Percentiles rank a stretch among this genome's conserved stretches.
phyloP scores from a whole-genome alignment of 2,797 vertebrate species.

The Carcharodon carcharias region DNA sequence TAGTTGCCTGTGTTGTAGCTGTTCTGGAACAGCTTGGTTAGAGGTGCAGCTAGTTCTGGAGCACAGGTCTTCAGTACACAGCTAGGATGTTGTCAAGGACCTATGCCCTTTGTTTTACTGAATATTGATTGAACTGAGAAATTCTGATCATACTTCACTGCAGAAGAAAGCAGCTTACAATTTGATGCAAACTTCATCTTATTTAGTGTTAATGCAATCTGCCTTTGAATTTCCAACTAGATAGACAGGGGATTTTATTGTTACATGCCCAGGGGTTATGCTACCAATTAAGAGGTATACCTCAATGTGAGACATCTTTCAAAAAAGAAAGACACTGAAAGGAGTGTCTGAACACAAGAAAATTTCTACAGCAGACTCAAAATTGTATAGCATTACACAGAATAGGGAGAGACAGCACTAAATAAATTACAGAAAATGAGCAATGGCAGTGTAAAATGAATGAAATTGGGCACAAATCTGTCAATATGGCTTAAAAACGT shows the following conservation, averaged over 20 bases:
- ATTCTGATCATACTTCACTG: background rate
- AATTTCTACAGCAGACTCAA: background rate
- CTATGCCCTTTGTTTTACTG: too few species aligned
- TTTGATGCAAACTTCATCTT: background rate
- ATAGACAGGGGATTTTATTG: background rate
- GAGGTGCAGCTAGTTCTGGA: too few species aligned
- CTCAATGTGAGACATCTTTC: background rate
- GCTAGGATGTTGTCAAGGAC: too few species aligned
- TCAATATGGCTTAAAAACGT: background rate
- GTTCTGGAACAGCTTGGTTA: too few species aligned
- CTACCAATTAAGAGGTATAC: background rate
- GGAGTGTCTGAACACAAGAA: background rate
- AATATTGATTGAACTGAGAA: background rate
- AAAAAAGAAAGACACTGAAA: background rate
- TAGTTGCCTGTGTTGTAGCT: too few species aligned
- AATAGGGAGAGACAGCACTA: background rate
- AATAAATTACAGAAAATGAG: background rate
- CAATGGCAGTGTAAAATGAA: background rate
- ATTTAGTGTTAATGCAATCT: background rate
- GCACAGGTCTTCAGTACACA: background rate
- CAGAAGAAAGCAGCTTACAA: background rate
- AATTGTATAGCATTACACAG: background rate
- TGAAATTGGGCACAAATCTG: background rate
- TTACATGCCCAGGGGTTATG: background rate
- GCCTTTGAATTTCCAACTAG: background rate